Conservation (phyloP, 2,113 vertebrate genomes). For the Poeciliopsis prolifica region DNA sequence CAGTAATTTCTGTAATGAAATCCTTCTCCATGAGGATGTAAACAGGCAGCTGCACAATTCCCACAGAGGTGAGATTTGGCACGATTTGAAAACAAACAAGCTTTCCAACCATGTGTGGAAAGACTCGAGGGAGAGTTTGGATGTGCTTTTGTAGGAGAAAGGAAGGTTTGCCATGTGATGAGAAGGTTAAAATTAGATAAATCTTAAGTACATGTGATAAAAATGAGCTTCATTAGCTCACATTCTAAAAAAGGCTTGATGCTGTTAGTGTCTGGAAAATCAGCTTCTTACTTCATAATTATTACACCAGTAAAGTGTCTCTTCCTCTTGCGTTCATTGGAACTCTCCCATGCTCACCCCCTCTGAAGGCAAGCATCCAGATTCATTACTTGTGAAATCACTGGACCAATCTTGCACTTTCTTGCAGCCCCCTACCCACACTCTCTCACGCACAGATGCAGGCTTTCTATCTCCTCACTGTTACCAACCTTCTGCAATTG, state of each 20-base stretch:
- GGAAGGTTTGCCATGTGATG: not conserved
- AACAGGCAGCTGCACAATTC: not conserved
- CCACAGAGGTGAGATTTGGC: conserved; percentile 16
- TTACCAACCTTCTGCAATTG: conserved; percentile 70
- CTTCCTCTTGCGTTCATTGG: conserved; percentile 21
- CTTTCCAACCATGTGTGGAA: not conserved
- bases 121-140: conserved; percentile 13
- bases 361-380: conserved; percentile 53
- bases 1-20: not conserved
- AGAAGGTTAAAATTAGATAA: conserved; percentile 11
- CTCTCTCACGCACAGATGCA: conserved; percentile 37
- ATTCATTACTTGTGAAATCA: conserved; percentile 70
- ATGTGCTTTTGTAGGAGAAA: not conserved
- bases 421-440: conserved; percentile 60
- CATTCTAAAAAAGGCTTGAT: not conserved
- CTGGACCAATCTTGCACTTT: conserved; percentile 69
- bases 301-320: conserved; percentile 13
- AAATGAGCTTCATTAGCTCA: not conserved
- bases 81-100: conserved; percentile 6
- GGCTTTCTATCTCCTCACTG: conserved; percentile 71
- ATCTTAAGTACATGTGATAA: conserved; percentile 2
- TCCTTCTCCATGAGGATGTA: conserved; percentile 3
- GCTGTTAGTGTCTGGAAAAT: not conserved
- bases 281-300: not conserved
- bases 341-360: conserved; percentile 25